A percentile compares a stretch with the other conserved stretches of the same genome.
phyloP scores from a whole-genome alignment of 2,888 invertebrate genomes.

The Eilema griseolum region DNA sequence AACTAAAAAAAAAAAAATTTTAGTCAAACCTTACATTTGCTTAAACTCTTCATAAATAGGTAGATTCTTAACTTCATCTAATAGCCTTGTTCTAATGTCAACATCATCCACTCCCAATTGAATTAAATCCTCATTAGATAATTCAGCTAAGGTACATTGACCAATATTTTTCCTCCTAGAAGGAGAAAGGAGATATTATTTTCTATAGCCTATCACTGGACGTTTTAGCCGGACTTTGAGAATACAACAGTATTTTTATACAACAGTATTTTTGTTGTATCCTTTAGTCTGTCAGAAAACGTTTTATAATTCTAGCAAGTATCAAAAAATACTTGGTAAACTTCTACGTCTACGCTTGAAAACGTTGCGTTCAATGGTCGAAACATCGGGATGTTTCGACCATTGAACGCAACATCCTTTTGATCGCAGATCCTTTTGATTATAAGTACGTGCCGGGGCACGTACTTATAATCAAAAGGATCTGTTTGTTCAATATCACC shows the following conservation, averaged over 20 bases:
- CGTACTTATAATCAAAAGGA: too few relatives aligned
- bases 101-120: constrained; percentile 76
- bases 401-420: too few relatives aligned
- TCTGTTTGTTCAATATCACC: not conserved
- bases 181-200: constrained; percentile 1
- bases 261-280: too few relatives aligned
- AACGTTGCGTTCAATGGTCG: not conserved
- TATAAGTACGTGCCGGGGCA: too few relatives aligned
- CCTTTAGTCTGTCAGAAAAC: not conserved
- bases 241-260: too few relatives aligned
- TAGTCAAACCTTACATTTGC: constrained; percentile 45
- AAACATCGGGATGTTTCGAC: not conserved
- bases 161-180: constrained; percentile 77
- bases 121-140: constrained; percentile 77
- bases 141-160: constrained; percentile 74
- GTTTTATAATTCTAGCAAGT: not conserved
- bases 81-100: constrained; percentile 68
- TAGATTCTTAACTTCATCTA: constrained; percentile 74
- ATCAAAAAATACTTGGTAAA: not conserved
- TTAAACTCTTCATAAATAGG: constrained; percentile 72
- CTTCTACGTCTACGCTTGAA: not conserved
- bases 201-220: not conserved
- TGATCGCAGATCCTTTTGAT: too few relatives aligned
- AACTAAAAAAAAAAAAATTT: not conserved
- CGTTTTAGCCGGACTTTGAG: too few relatives aligned